phyloP scores from a whole-genome alignment of 2,797 vertebrate genomes.

The Zalophus californianus region DNA sequence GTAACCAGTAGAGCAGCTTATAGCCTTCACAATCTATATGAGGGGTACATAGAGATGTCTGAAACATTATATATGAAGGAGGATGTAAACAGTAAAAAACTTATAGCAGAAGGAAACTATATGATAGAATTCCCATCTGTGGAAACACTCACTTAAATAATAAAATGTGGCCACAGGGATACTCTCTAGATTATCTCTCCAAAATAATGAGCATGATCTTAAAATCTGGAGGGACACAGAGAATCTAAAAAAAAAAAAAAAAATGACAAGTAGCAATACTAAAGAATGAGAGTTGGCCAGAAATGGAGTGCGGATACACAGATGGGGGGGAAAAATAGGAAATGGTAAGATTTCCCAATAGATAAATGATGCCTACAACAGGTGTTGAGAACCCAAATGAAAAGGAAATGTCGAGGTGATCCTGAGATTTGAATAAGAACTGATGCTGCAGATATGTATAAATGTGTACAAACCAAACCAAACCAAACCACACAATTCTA shows the following conservation, averaged over 20 bases:
- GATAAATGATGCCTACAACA: neutral
- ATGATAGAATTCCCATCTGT: neutral
- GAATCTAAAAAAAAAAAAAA: neutral
- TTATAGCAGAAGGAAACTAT: neutral
- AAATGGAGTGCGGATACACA: neutral
- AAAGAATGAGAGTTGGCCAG: neutral
- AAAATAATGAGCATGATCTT: constrained; percentile 37
- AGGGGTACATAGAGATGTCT: neutral
- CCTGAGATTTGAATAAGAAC: constrained; percentile 5
- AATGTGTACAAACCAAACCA: neutral
- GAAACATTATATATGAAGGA: neutral
- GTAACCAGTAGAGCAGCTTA: neutral
- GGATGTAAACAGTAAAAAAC: neutral
- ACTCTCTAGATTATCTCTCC: neutral
- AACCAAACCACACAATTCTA: neutral
- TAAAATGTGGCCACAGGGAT: neutral
- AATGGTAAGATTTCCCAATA: constrained; percentile 1
- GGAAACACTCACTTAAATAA: neutral
- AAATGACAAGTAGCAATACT: neutral
- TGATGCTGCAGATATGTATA: neutral
- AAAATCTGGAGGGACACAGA: neutral
- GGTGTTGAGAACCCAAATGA: constrained; percentile 5
- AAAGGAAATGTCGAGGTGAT: neutral
- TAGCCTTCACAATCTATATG: neutral
- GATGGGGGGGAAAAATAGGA: neutral